Evolutionary conservation across 1,140 invertebrate species (phyloP).

Genomic region (Apis florea): DNA sequence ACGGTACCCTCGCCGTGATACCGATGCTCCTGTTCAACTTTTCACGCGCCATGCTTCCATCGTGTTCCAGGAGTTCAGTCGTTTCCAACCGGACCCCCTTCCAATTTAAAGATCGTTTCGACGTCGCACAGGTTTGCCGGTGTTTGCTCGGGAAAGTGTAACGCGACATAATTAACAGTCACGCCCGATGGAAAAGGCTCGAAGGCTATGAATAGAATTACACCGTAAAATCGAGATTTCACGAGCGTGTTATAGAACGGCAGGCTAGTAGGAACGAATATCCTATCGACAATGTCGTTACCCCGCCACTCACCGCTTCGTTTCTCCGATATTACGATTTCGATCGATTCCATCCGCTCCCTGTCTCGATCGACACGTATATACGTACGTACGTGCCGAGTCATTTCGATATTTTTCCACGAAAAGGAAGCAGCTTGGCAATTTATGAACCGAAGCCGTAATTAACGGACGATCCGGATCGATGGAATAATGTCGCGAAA

Average conservation of each 20-base stretch:
- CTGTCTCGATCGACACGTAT: not conserved
- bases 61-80: too few relatives aligned
- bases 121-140: not conserved
- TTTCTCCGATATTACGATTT: not conserved
- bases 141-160: not conserved
- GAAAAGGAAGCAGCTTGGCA: not conserved
- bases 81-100: not conserved
- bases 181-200: not conserved
- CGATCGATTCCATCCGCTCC: not conserved
- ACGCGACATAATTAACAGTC: not conserved
- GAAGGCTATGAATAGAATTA: constrained; percentile 4
- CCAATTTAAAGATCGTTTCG: not conserved
- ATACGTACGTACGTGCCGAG: not conserved
- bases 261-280: not conserved
- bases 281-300: not conserved
- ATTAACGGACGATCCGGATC: not conserved
- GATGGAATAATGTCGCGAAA: not conserved
- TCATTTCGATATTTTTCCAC: not conserved
- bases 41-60: too few relatives aligned
- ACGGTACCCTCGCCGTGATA: not conserved
- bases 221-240: constrained; percentile 21
- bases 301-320: not conserved
- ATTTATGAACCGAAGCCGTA: not conserved
- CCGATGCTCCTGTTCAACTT: not conserved
- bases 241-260: not conserved